These are phyloP conservation scores for Lagocephalus sceleratus DNA, from an alignment of 2,797 vertebrate genomes.

Conservation along the genomic window DNA sequence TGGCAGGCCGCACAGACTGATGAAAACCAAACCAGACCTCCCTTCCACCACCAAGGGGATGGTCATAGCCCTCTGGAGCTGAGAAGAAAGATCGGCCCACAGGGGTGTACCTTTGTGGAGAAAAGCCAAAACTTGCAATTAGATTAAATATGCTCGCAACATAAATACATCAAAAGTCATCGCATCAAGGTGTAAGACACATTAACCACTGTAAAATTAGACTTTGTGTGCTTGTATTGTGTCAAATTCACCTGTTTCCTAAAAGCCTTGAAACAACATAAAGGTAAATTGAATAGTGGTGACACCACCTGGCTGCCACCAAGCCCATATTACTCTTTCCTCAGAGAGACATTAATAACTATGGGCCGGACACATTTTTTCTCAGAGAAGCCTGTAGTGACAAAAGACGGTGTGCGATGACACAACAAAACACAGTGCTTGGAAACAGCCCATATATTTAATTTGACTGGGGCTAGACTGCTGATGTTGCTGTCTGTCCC, in stretches of 20 bases:
- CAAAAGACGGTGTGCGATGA: constrained; percentile 16
- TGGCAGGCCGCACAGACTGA: constrained; percentile 96
- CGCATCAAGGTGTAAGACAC: constrained; percentile 1
- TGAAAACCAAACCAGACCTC: constrained; percentile 99
- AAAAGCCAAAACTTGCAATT: neutral
- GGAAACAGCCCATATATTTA: constrained; percentile 24
- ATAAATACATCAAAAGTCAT: neutral
- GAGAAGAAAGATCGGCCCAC: constrained; percentile 99
- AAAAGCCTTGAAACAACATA: constrained; percentile 7
- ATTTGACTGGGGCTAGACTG: constrained; percentile 52
- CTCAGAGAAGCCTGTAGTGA: constrained; percentile 15
- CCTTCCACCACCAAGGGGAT: constrained; percentile 94
- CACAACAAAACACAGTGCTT: constrained; percentile 6
- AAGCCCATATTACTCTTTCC: constrained; percentile 22
- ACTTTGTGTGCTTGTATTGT: constrained; percentile 28
- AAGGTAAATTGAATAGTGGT: constrained; percentile 32
- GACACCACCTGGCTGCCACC: constrained; percentile 7
- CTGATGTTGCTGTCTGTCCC: constrained; percentile 30
- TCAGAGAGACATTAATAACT: constrained; percentile 36
- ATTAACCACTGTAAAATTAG: constrained; percentile 24
- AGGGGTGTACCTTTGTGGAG: constrained; percentile 86
- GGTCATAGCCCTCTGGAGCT: constrained; percentile 96
- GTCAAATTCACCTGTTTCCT: constrained; percentile 16
- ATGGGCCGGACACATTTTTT: constrained; percentile 11
- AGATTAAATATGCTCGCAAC: neutral